Base-by-base conservation (phyloP, 92 coral and sea anemone genomes). In the Epizoanthus illoricatus region DNA sequence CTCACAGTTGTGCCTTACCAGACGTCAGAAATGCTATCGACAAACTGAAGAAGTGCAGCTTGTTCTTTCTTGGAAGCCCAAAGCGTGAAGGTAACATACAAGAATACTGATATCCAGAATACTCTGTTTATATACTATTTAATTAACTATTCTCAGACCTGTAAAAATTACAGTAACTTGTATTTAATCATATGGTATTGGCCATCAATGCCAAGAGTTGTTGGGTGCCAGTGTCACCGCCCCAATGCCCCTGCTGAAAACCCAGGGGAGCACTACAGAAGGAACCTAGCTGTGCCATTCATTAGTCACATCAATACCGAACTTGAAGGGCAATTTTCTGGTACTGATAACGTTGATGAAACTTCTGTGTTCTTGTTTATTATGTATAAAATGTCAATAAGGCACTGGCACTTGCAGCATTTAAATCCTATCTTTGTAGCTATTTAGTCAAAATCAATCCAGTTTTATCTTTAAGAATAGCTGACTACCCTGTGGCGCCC, bases 321-420 rank as follows among this genome's bases (percentile, higher is more conserved):
- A 56, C 79, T 73, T 23, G 83, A 86, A 36, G 56, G 69, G 55
- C 82, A 74, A 33, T 86, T 86, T 86, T 86, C 76, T 45, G 76
- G 76, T 45, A n/a, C 10, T 49, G 39, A 36, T 33, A 68, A 68
- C 73, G 54, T 47, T 47, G 11, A 47, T 47, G 54, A 42, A 42
- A 42, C 47, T 42, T 42, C 47, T 42, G 47, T 42, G 47, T 42
- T 42, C 47, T 42, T 42, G 47, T 42, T 4, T 42, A 42, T 42
- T 42, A 42, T 42, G 47, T 42, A 4, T 42, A 42, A 42, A 42
- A 42, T 42, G 47, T 42, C 47, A 42, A 42, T 42, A 42, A 42
- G 47, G 47, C 47, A 42, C 47, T 42, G 47, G 3, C 45, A 42
- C 45, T 42, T 42, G 45, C 45, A 42, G 45, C 45, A 42, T 42